Percentiles rank a stretch among this genome's conserved stretches.
Evolutionary conservation across 1,140 invertebrate genomes (phyloP).

Genomic region (Glomeris maerens): DNA sequence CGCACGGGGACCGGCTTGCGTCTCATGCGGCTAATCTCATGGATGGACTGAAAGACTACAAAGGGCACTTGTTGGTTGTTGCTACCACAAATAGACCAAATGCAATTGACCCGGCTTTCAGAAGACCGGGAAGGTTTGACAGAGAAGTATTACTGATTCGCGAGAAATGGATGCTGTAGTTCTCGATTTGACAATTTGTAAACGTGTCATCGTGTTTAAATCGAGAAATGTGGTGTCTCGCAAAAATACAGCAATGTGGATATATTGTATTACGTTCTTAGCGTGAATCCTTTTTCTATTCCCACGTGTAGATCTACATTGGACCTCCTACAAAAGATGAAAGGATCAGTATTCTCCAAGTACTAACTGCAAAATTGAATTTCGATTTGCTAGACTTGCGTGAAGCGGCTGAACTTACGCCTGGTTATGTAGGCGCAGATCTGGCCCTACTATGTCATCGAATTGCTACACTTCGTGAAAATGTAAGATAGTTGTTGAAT

Average conservation of each 20-base stretch:
- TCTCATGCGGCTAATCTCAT: slow-evolving; percentile 29
- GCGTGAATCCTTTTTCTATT: neutral
- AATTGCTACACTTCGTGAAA: no score
- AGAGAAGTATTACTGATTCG: slow-evolving; percentile 15
- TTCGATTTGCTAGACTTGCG: slow-evolving; percentile 15
- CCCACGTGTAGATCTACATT: slow-evolving; percentile 20
- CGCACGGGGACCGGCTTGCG: slow-evolving; percentile 14
- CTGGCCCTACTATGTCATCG: slow-evolving; percentile 30
- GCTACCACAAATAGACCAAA: slow-evolving; percentile 30
- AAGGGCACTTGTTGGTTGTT: slow-evolving; percentile 19
- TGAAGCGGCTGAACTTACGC: slow-evolving; percentile 29
- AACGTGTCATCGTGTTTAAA: no score
- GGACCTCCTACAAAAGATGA: slow-evolving; percentile 17
- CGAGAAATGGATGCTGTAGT: no score
- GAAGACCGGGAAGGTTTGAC: slow-evolving; percentile 30
- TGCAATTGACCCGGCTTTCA: slow-evolving; percentile 28
- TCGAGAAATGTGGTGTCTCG: no score
- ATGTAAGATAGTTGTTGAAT: no score
- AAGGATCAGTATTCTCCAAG: slow-evolving; percentile 17
- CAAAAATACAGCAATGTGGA: no score
- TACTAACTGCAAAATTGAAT: slow-evolving; percentile 8
- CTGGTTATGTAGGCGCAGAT: slow-evolving; percentile 38
- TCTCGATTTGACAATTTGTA: slow-evolving; percentile 9
- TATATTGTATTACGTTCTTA: slow-evolving; percentile 12
- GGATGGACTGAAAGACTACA: slow-evolving; percentile 22